phyloP scores from a whole-genome alignment of 2,888 invertebrate species.

The Leucophora obtusa region DNA sequence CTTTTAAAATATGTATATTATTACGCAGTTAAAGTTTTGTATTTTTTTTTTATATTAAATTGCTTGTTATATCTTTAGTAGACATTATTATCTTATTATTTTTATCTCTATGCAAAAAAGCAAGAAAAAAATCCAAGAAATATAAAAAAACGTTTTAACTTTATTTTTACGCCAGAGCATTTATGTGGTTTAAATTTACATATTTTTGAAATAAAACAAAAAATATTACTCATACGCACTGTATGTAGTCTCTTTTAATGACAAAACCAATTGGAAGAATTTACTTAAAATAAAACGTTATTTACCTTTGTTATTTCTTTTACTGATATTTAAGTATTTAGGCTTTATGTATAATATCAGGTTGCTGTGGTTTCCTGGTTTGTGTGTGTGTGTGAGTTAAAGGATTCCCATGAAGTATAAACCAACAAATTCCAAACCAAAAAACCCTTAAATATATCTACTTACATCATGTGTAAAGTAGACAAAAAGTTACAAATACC shows the following conservation, averaged over 20 bases:
- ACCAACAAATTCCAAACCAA: neutral
- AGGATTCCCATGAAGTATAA: conserved; percentile 11
- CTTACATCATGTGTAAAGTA: neutral
- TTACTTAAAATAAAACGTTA: neutral
- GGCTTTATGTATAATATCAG: neutral
- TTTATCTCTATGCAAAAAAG: neutral
- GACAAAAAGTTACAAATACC: neutral
- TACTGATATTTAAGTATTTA: conserved; percentile 1
- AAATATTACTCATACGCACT: conserved; percentile 14
- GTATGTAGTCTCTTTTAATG: neutral
- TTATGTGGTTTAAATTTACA: conserved; percentile 35
- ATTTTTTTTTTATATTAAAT: neutral
- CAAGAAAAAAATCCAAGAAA: neutral
- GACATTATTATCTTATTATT: conserved; percentile 11
- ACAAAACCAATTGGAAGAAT: neutral
- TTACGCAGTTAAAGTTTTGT: too few relatives aligned
- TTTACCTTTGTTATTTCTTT: neutral
- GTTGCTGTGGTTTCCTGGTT: conserved; percentile 29
- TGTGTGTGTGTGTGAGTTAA: conserved; percentile 11
- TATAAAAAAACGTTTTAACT: neutral
- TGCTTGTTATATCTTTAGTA: neutral
- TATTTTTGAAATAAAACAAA: conserved; percentile 34
- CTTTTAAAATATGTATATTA: too few relatives aligned
- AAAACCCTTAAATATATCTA: neutral
- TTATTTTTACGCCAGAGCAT: neutral